phyloP scores from a whole-genome alignment of 2,888 invertebrate genomes.

The Tridacna gigas region DNA sequence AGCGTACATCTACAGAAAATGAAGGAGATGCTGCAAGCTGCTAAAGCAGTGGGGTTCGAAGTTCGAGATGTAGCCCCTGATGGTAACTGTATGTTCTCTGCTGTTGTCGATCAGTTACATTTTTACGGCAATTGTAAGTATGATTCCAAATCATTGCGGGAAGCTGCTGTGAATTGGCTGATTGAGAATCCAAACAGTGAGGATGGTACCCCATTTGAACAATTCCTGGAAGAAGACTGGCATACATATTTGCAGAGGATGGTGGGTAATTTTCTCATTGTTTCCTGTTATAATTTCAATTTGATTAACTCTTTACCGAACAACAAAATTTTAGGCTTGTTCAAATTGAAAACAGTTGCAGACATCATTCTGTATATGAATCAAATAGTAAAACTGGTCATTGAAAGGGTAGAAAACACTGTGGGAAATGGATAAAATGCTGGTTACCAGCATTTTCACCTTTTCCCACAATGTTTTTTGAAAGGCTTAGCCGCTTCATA shows the following conservation, averaged over 20 bases:
- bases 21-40: slow-evolving; percentile 53
- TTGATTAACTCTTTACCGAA: too few species aligned
- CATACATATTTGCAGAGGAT: slow-evolving; percentile 61
- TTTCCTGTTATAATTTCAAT: too few species aligned
- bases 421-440: too few species aligned
- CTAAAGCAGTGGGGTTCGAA: slow-evolving; percentile 49
- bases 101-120: slow-evolving; percentile 64
- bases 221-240: slow-evolving; percentile 67
- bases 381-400: too few species aligned
- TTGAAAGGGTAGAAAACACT: too few species aligned
- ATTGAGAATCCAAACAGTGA: slow-evolving; percentile 54
- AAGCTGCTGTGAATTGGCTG: slow-evolving; percentile 56
- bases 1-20: slow-evolving; percentile 55
- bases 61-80: slow-evolving; percentile 65
- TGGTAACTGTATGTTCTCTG: slow-evolving; percentile 72
- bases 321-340: too few species aligned
- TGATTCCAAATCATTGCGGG: slow-evolving; percentile 54
- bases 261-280: slow-evolving; percentile 18
- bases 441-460: too few species aligned
- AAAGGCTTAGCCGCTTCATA: too few species aligned
- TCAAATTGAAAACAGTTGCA: too few species aligned
- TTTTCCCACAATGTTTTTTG: too few species aligned
- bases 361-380: too few species aligned
- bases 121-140: slow-evolving; percentile 44
- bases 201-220: slow-evolving; percentile 63